Evolutionary conservation across 2,797 vertebrate species (phyloP).

Genomic region (Cheirogaleus major): DNA sequence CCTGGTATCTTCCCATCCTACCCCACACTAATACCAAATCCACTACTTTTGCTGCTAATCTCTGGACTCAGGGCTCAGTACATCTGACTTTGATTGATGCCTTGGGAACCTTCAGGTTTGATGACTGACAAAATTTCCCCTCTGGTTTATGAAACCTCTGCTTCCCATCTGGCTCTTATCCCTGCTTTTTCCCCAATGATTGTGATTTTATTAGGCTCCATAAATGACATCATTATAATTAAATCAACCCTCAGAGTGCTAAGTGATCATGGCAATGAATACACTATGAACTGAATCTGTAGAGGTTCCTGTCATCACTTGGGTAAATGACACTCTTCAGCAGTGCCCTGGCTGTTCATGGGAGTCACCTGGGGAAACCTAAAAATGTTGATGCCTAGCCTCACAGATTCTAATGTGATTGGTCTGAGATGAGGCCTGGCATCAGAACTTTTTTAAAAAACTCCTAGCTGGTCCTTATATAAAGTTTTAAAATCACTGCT

Average conservation of each 20-base stretch:
- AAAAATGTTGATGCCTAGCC: not conserved
- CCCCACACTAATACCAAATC: not conserved
- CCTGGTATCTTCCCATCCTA: not conserved
- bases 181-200: not conserved
- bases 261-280: not conserved
- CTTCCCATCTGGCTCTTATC: not conserved
- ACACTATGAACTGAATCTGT: not conserved
- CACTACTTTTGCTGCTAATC: not conserved
- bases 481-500: not conserved
- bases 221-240: slow-evolving; percentile 8
- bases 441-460: not conserved
- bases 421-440: not conserved
- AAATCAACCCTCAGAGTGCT: not conserved
- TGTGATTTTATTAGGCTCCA: not conserved
- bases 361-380: not conserved
- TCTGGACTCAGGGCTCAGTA: not conserved
- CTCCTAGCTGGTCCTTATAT: not conserved
- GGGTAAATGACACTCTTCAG: not conserved
- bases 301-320: not conserved
- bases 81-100: not conserved
- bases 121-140: not conserved
- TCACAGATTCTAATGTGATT: not conserved
- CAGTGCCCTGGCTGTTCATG: not conserved
- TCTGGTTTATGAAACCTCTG: not conserved
- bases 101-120: not conserved